phyloP scores from a whole-genome alignment of 2,797 vertebrate species.

The Spinus olivaceus region DNA sequence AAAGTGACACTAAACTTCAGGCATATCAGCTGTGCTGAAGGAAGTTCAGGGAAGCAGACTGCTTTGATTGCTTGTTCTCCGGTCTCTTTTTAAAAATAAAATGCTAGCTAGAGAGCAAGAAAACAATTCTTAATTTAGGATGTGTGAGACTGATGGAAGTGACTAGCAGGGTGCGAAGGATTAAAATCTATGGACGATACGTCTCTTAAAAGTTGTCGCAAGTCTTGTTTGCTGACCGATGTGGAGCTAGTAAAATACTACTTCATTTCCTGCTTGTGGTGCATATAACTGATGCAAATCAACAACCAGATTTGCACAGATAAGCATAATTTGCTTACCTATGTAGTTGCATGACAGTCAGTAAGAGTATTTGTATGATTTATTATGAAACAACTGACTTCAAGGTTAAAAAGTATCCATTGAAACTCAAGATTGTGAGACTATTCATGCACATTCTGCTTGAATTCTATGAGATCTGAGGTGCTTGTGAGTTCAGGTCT shows the following conservation, averaged over 20 bases:
- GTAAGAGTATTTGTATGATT: not conserved
- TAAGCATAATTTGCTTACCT: not conserved
- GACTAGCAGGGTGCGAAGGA: not conserved
- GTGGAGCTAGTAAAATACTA: not conserved
- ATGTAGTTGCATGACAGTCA: rapidly evolving
- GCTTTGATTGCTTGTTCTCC: not conserved
- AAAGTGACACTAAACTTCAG: not conserved
- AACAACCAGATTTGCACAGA: not conserved
- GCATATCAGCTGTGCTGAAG: not conserved
- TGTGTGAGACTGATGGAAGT: not conserved
- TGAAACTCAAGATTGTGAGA: not conserved
- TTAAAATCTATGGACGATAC: not conserved
- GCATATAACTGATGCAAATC: not conserved
- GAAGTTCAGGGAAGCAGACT: not conserved
- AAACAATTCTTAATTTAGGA: not conserved
- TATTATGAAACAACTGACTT: not conserved
- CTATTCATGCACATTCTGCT: not conserved
- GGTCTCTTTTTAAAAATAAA: not conserved
- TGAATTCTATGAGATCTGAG: not conserved
- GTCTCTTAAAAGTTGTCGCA: not conserved
- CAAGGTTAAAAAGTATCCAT: not conserved
- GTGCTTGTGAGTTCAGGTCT: not conserved
- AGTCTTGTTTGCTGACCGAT: not conserved
- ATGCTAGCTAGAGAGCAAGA: not conserved
- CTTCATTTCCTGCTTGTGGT: not conserved